Conservation (phyloP, 2,113 vertebrate genomes). For the Myotis davidii region DNA sequence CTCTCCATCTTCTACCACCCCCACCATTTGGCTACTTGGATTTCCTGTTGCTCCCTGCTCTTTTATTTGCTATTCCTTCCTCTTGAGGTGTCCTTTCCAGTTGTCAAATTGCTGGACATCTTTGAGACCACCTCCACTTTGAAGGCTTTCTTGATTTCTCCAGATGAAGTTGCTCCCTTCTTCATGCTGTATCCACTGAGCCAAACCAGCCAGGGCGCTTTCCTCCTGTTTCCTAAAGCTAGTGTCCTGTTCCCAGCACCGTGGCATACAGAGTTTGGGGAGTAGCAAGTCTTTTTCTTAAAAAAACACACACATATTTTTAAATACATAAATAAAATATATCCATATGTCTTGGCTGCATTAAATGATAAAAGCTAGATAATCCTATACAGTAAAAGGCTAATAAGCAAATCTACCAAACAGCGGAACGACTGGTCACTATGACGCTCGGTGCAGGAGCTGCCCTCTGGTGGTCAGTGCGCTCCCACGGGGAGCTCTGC, state of each 20-base stretch:
- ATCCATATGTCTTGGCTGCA: background rate
- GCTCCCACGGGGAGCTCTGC: no score
- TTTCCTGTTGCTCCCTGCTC: background rate
- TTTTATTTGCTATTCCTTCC: background rate
- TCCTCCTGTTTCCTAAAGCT: background rate
- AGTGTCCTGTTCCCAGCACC: background rate
- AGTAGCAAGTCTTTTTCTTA: background rate
- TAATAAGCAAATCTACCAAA: no score
- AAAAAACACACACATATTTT: background rate
- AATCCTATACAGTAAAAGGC: background rate
- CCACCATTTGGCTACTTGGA: background rate
- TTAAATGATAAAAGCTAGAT: slow-evolving; percentile 50
- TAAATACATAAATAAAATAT: background rate
- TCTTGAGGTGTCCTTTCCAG: background rate
- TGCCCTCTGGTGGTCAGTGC: no score
- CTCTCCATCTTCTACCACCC: background rate
- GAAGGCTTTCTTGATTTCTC: background rate
- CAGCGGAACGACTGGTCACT: no score
- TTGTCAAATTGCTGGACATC: background rate
- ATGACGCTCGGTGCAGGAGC: no score
- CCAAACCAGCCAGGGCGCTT: background rate
- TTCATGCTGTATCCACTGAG: no score
- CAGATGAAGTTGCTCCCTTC: background rate
- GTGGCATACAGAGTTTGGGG: background rate
- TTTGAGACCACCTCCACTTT: background rate